phyloP scores from a whole-genome alignment of 2,113 vertebrate genomes.

The Ciconia maguari region DNA sequence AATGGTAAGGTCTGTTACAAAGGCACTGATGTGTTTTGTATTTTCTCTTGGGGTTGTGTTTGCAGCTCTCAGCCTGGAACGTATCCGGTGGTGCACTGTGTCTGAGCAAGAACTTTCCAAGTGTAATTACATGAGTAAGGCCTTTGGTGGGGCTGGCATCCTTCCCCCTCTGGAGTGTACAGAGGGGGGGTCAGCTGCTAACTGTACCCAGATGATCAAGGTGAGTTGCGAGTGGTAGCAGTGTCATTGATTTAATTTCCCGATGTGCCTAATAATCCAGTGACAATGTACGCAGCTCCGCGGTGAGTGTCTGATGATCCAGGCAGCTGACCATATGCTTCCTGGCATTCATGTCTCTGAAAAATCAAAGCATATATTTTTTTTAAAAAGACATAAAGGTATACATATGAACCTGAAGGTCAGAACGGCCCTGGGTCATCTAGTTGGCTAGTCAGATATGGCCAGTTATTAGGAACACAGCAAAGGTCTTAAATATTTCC shows the following conservation, averaged over 20 bases:
- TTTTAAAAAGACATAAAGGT: not conserved
- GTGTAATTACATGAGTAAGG: conserved; percentile 81
- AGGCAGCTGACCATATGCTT: not conserved
- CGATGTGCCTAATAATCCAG: not conserved
- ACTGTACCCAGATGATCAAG: conserved; percentile 81
- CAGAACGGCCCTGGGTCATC: not conserved
- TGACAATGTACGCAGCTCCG: not conserved
- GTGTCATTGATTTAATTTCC: not conserved
- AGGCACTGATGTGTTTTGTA: not conserved
- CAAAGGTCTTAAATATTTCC: not conserved
- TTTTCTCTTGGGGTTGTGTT: not conserved
- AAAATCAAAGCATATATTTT: not conserved
- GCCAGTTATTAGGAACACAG: not conserved
- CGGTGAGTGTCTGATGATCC: not conserved
- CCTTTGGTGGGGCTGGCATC: conserved; percentile 78
- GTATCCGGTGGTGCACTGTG: conserved; percentile 86
- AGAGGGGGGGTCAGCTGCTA: conserved; percentile 43
- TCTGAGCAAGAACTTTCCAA: conserved; percentile 82
- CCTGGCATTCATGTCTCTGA: not conserved
- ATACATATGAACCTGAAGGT: not conserved
- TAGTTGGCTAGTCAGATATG: not conserved
- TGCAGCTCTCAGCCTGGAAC: conserved; percentile 70
- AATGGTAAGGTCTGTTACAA: not conserved
- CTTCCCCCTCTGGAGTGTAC: conserved; percentile 80
- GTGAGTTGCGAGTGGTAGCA: conserved; percentile 65